Evolutionary conservation across 2,888 invertebrate species (phyloP).

Genomic region (Dysmachus trigonus): DNA sequence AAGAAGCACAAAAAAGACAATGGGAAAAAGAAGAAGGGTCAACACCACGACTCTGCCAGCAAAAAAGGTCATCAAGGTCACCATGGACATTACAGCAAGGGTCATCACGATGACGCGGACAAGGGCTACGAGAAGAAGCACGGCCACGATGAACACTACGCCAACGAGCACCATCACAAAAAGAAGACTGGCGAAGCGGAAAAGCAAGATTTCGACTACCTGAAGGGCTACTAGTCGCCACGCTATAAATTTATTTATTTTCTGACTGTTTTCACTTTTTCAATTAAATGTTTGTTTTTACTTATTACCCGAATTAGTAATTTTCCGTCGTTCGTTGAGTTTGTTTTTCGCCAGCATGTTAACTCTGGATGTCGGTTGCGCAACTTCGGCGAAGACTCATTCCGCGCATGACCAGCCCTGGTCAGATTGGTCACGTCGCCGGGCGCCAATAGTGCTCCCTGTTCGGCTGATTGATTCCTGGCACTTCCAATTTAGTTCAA

Average conservation of each 20-base stretch:
- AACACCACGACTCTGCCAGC: conserved; percentile 76
- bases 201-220: not conserved
- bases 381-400: not conserved
- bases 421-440: not conserved
- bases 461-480: not conserved
- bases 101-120: conserved; percentile 78
- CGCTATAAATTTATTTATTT: conserved; percentile 6
- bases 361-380: not conserved
- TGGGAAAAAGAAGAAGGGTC: conserved; percentile 80
- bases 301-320: not conserved
- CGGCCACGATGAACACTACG: conserved; percentile 76
- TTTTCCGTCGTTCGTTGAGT: not conserved
- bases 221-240: conserved; percentile 21
- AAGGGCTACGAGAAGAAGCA: conserved; percentile 78
- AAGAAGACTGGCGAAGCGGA: conserved; percentile 70
- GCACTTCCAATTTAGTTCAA: not conserved
- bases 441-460: not conserved
- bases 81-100: conserved; percentile 79
- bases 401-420: not conserved
- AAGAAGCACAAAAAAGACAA: conserved; percentile 77
- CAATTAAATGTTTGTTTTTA: conserved; percentile 15
- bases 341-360: not conserved
- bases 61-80: conserved; percentile 79
- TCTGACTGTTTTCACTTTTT: not conserved
- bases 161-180: conserved; percentile 75